Conservation (phyloP, 2,888 invertebrate genomes). For the Elmis aenea region DNA sequence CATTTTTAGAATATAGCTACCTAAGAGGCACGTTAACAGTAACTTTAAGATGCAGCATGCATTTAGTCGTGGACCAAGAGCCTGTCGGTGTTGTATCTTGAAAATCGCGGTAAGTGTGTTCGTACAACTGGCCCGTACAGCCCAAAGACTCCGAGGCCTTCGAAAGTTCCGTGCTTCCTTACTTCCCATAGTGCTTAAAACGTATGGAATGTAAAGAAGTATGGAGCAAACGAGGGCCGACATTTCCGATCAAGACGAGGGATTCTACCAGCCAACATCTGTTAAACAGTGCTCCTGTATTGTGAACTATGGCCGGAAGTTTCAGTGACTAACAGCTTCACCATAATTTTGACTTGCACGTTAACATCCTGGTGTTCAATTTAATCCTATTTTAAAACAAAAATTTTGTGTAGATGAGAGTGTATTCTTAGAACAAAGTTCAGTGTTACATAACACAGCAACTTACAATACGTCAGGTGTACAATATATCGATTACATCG, state of each 20-base stretch:
- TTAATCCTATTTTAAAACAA: too few species aligned
- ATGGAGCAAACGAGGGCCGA: conserved; percentile 62
- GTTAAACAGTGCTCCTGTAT: conserved; percentile 13
- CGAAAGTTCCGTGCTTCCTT: conserved; percentile 88
- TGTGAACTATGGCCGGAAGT: conserved; percentile 11
- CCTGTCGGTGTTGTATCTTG: conserved; percentile 51
- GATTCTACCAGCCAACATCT: conserved; percentile 11
- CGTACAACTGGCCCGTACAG: too few species aligned
- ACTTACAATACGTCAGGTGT: too few species aligned
- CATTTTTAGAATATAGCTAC: conserved; percentile 47
- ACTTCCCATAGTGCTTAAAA: conserved; percentile 84
- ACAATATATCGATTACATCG: too few species aligned
- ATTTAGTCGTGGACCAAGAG: conserved; percentile 41
- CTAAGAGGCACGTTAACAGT: conserved; percentile 37
- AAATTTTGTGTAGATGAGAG: too few species aligned
- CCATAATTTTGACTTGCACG: too few species aligned
- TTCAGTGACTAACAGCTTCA: too few species aligned
- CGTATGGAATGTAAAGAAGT: conserved; percentile 99
- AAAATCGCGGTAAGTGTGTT: conserved; percentile 41
- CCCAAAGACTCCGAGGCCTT: conserved; percentile 34
- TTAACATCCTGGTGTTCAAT: too few species aligned
- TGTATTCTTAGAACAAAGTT: too few species aligned
- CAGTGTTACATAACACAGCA: too few species aligned
- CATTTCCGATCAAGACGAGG: conserved; percentile 7
- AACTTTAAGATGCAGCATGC: conserved; percentile 35